Percentiles rank a stretch among this genome's conserved stretches.
Conservation (phyloP, 2,888 invertebrate genomes). For the Formica aserva region DNA sequence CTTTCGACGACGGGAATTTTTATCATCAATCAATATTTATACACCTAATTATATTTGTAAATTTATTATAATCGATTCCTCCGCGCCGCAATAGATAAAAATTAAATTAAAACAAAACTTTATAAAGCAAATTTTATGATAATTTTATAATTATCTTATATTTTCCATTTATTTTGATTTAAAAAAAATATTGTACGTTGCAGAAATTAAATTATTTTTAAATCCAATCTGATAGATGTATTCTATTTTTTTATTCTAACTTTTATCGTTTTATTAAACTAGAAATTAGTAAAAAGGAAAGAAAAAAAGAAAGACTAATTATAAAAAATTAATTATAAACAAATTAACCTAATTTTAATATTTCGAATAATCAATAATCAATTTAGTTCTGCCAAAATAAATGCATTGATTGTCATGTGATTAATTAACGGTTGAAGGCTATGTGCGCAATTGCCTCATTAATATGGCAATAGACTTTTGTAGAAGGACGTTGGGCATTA, state of each 20-base stretch:
- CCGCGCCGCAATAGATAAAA: neutral
- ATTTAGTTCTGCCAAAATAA: neutral
- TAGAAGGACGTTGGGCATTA: neutral
- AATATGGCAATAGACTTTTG: neutral
- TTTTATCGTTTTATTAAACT: neutral
- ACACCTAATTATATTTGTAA: neutral
- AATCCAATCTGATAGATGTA: neutral
- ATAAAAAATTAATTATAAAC: neutral
- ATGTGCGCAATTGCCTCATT: slow-evolving; percentile 13
- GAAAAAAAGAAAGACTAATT: neutral
- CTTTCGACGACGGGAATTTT: neutral
- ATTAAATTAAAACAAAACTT: slow-evolving; percentile 4
- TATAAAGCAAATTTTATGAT: neutral
- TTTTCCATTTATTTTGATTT: neutral
- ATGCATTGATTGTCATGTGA: neutral
- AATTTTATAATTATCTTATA: slow-evolving; percentile 8
- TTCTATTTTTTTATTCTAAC: neutral
- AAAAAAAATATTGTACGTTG: neutral
- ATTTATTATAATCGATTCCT: neutral
- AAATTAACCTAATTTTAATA: slow-evolving; percentile 20
- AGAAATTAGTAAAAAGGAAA: neutral
- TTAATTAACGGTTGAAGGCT: slow-evolving; percentile 23
- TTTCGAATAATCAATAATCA: neutral
- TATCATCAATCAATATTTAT: slow-evolving; percentile 4
- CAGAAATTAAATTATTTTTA: neutral